Base-by-base conservation (phyloP, 2,888 invertebrate species). In the Tipula lateralis region DNA sequence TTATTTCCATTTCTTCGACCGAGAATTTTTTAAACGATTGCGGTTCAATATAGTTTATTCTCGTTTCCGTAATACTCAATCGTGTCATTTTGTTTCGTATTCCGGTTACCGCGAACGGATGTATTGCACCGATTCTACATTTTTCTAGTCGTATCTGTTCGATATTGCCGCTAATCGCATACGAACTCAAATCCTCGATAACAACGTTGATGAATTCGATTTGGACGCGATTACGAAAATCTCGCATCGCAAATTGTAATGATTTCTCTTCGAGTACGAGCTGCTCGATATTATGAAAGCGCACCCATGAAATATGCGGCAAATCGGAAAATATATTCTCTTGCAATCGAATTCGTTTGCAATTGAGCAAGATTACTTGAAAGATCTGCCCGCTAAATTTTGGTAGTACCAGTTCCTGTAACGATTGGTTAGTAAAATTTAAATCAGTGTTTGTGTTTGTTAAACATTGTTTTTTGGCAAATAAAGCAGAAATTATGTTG, bases 1-100 rank as follows among this genome's bases (percentile, higher is more conserved):
- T 91, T 84, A 96, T 89, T 86, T 92, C 91, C 86, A 96, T 91
- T 86, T 92, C 92, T 39, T 92, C 92, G 0, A 94, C 93, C 30
- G 93, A 92, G 88, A 96, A 95, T 89, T 95, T 95, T 88, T 96
- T 96, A 87, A 96, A 95, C 1, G 95, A 93, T 90, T 90, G 90
- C 84, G 88, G 87, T 85, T 94, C 93, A 83, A 95, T 91, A 84
- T 91, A 91, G 80, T 92, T 91, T 82, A 95, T 91, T 1, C 89
- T 88, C 85, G 94, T 93, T 87, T 94, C 92, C 36, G 91, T 91
- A 86, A 96, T 90, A 86, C 92, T 92, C 85, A 96, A 91, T 84
- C 91, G 92, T 87, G 93, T 92, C 84, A 93, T 89, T 86, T 88
- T 92, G 87, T 93, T 93, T 83, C 92, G 91, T 81, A 95, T 91